Percentiles rank a stretch among this genome's conserved stretches.
These are phyloP conservation scores for Halictus ligatus DNA, from an alignment of 2,888 invertebrate species.

Conservation along the genomic window DNA sequence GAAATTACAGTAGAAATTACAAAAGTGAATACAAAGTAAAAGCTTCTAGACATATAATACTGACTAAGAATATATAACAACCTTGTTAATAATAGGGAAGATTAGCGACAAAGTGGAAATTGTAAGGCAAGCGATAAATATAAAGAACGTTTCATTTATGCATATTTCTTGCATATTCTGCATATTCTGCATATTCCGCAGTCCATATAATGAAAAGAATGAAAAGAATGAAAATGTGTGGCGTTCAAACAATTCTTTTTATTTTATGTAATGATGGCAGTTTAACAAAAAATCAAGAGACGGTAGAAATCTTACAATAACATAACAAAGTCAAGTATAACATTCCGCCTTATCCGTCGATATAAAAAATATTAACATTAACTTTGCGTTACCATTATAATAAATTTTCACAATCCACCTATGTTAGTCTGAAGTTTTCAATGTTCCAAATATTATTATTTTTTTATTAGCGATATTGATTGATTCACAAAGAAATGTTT, in stretches of 20 bases:
- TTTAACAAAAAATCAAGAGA: neutral
- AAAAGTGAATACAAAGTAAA: too few species aligned
- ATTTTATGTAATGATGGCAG: neutral
- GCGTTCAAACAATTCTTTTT: neutral
- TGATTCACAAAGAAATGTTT: neutral
- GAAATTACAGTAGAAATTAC: too few species aligned
- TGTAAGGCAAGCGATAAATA: too few species aligned
- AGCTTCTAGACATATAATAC: too few species aligned
- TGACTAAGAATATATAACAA: too few species aligned
- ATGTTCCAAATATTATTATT: neutral
- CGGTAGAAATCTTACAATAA: constrained; percentile 13
- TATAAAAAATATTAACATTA: constrained; percentile 10
- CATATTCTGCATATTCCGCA: too few species aligned
- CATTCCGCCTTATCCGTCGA: neutral
- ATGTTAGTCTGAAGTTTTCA: neutral
- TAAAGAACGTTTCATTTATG: too few species aligned
- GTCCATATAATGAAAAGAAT: too few species aligned
- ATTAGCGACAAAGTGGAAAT: too few species aligned
- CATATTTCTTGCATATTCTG: too few species aligned
- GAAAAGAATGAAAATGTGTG: neutral
- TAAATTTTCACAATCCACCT: neutral
- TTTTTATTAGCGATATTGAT: constrained; percentile 18
- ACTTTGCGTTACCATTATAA: neutral
- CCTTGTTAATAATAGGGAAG: too few species aligned
- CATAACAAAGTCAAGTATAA: constrained; percentile 16